These are phyloP conservation scores for Macropodus opercularis DNA, from an alignment of 2,797 vertebrate genomes.

Conservation along the genomic window DNA sequence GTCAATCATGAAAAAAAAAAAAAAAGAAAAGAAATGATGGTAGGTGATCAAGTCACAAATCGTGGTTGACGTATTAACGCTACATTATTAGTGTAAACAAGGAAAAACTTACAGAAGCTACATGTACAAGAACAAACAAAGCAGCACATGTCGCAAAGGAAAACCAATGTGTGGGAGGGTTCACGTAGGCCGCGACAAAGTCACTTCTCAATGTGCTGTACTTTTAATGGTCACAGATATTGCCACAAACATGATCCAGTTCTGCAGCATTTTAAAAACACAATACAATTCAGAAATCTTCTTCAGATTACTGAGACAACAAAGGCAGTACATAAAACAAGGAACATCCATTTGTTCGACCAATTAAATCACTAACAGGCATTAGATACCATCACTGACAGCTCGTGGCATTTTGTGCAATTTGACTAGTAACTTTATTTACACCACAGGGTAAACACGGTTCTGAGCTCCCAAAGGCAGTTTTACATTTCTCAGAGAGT, in stretches of 20 bases:
- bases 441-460: conserved; percentile 44
- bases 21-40: too few relatives aligned
- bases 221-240: conserved; percentile 64
- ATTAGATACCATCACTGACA: conserved; percentile 5
- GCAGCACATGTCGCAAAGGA: background rate
- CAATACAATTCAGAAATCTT: conserved; percentile 23
- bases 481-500: conserved; percentile 42
- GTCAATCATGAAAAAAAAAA: conserved; percentile 52
- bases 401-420: conserved; percentile 11
- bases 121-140: too few relatives aligned
- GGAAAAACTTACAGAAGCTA: background rate
- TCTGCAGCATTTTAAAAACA: conserved; percentile 30
- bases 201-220: conserved; percentile 30
- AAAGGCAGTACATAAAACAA: conserved; percentile 50
- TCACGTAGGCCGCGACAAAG: background rate
- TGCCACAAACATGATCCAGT: conserved; percentile 46
- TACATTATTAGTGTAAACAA: background rate
- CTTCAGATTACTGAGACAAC: conserved; percentile 31
- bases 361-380: conserved; percentile 33
- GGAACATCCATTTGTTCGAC: conserved; percentile 34
- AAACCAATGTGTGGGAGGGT: background rate
- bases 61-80: conserved; percentile 20
- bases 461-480: conserved; percentile 40
- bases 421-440: conserved; percentile 40
- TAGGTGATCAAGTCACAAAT: conserved; percentile 29